Base-by-base conservation (phyloP, 2,113 vertebrate genomes). In the Phocoena phocoena region DNA sequence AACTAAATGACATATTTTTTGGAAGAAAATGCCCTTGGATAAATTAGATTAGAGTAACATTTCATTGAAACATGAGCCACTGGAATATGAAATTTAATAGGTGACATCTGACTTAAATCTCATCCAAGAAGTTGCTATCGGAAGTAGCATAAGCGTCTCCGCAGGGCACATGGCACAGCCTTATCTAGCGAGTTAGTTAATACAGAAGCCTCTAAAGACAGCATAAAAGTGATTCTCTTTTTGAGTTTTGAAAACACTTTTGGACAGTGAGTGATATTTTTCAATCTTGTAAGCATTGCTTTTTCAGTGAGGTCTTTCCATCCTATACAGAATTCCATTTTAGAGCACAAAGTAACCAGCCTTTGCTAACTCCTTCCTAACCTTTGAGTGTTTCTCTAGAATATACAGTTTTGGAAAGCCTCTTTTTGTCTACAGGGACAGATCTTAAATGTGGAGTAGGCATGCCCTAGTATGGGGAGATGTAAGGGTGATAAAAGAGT, bases 21-120 rank as follows among this genome's bases (percentile, higher is more conserved):
- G 76, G 50, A 92, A 92, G 70, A 96, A 96, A 93, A 70, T n/a
- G 21, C 60, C 8, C 28, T 63, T 81, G 44, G 33, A 90, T 92
- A 95, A 97, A 96, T 97, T 71, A 96, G 83, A 95, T 80, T 97
- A 92, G 25, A 74, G 63, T 70, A 79, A 47, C 74, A 96, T 95
- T 93, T 96, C 25, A 21, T 20, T 90, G 74, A 86, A 88, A 87
- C 89, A 87, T 36, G 41, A 95, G 41, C n/a, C 55, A 44, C 53
- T 79, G 62, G 77, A 81, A 62, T 85, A 91, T 74, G 83, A 41
- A 92, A 87, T 76, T 93, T 60, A 97, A 93, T 58, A 74, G 41
- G 89, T 86, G 94, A 53, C 86, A 86, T 92, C 58, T 96, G 90
- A 95, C 28, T 96, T 93, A 79, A 90, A 73, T 81, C 31, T 33